Evolutionary conservation across 2,888 invertebrate genomes (phyloP).

Genomic region (Hermaeophaga mercurialis): DNA sequence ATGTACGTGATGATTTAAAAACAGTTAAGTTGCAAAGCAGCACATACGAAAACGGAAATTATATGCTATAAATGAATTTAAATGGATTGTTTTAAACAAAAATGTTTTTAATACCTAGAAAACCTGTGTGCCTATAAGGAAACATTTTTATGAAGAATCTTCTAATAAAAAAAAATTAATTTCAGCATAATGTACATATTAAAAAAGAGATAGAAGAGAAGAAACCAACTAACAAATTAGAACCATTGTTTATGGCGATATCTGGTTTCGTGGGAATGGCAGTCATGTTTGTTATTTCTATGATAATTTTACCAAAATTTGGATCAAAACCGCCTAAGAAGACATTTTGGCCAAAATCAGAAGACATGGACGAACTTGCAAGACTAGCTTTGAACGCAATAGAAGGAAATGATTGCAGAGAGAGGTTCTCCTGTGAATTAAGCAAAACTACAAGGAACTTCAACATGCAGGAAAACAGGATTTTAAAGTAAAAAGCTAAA

Average conservation of each 20-base stretch:
- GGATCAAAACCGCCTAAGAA: slow-evolving; percentile 48
- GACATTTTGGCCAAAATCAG: slow-evolving; percentile 42
- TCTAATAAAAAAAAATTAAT: slow-evolving; percentile 2
- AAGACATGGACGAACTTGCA: slow-evolving; percentile 53
- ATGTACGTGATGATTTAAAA: no score
- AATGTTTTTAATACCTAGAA: no score
- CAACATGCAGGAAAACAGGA: slow-evolving; percentile 53
- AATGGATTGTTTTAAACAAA: no score
- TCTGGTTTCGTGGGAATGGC: slow-evolving; percentile 65
- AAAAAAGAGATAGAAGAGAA: slow-evolving; percentile 45
- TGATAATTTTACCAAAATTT: slow-evolving; percentile 60
- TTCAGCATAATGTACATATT: slow-evolving; percentile 54
- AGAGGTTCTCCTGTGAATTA: slow-evolving; percentile 58
- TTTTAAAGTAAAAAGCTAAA: slow-evolving; percentile 55
- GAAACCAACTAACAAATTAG: slow-evolving; percentile 54
- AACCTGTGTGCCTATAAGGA: no score
- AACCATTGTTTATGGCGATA: slow-evolving; percentile 64
- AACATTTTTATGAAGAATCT: not conserved
- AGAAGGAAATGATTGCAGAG: slow-evolving; percentile 58
- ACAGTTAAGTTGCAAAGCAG: no score
- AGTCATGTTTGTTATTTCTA: slow-evolving; percentile 60
- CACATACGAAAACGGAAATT: no score
- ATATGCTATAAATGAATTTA: no score
- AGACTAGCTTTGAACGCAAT: slow-evolving; percentile 57
- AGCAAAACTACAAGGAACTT: slow-evolving; percentile 55